Conservation (phyloP, 1,140 invertebrate species). For the Aricia agestis region DNA sequence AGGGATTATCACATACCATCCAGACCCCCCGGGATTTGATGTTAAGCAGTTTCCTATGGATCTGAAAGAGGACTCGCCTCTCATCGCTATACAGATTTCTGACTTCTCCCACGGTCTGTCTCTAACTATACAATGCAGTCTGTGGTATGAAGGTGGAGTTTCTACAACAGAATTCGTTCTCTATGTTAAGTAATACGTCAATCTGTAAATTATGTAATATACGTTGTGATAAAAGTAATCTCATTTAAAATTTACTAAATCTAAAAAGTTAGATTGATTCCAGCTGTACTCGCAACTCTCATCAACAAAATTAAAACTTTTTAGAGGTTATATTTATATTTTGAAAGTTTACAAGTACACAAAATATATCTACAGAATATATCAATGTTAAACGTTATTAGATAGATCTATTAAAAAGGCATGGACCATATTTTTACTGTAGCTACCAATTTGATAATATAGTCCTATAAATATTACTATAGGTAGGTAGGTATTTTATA, state of each 20-base stretch:
- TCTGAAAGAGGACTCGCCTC: slow-evolving; percentile 34
- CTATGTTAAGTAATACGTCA: slow-evolving; percentile 41
- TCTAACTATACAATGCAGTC: slow-evolving; percentile 51
- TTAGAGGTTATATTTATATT: too few relatives aligned
- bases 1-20: slow-evolving; percentile 51
- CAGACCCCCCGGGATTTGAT: slow-evolving; percentile 60
- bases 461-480: too few relatives aligned
- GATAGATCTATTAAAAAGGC: too few relatives aligned
- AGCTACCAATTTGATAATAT: too few relatives aligned
- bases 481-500: too few relatives aligned
- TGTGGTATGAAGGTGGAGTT: slow-evolving; percentile 50
- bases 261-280: neutral
- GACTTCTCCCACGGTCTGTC: slow-evolving; percentile 56
- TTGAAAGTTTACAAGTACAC: too few relatives aligned
- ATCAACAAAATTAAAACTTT: neutral
- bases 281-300: neutral
- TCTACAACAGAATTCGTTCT: slow-evolving; percentile 51
- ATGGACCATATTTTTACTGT: too few relatives aligned
- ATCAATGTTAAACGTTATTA: too few relatives aligned
- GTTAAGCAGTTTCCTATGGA: slow-evolving; percentile 43
- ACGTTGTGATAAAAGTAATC: neutral
- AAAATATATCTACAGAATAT: too few relatives aligned
- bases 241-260: neutral
- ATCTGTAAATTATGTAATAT: slow-evolving; percentile 25
- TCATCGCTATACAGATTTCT: slow-evolving; percentile 55